phyloP scores from a whole-genome alignment of 2,888 invertebrate species.

The Sinotaia quadrata region DNA sequence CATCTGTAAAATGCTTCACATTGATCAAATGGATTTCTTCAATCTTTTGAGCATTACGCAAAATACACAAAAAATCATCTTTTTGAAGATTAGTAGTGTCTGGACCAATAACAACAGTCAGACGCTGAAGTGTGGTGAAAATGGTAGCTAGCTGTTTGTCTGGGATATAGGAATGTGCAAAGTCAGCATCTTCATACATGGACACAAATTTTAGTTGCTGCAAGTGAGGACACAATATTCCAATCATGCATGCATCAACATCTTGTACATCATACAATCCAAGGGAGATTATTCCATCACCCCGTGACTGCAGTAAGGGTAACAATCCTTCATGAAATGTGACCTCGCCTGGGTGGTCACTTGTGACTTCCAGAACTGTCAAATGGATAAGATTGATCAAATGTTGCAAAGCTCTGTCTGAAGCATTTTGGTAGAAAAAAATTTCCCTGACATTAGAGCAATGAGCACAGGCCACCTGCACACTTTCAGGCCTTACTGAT shows the following conservation, averaged over 20 bases:
- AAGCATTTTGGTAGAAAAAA: conserved; percentile 23
- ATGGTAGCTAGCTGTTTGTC: conserved; percentile 7
- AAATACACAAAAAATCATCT: conserved; percentile 16
- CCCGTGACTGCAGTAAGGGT: conserved; percentile 36
- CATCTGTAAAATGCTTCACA: conserved; percentile 28
- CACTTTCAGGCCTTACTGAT: conserved; percentile 20
- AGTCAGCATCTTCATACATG: conserved; percentile 23
- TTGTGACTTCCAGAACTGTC: conserved; percentile 32
- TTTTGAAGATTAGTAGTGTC: conserved; percentile 24
- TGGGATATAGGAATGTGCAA: conserved; percentile 15
- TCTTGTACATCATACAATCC: conserved; percentile 36
- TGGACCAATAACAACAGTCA: conserved; percentile 29
- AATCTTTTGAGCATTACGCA: conserved; percentile 28
- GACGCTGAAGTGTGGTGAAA: conserved; percentile 19
- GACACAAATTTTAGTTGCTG: conserved; percentile 33
- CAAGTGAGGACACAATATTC: conserved; percentile 36
- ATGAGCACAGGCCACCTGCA: conserved; percentile 23
- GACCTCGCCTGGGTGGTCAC: conserved; percentile 33
- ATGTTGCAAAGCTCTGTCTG: conserved; percentile 16
- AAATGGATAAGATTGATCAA: conserved; percentile 31
- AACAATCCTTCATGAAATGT: conserved; percentile 41
- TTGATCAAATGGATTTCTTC: conserved; percentile 30
- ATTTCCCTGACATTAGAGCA: conserved; percentile 33
- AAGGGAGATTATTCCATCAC: conserved; percentile 28
- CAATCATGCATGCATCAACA: conserved; percentile 37